Evolutionary conservation across 2,113 vertebrate genomes (phyloP).

Genomic region (Etheostoma spectabile): DNA sequence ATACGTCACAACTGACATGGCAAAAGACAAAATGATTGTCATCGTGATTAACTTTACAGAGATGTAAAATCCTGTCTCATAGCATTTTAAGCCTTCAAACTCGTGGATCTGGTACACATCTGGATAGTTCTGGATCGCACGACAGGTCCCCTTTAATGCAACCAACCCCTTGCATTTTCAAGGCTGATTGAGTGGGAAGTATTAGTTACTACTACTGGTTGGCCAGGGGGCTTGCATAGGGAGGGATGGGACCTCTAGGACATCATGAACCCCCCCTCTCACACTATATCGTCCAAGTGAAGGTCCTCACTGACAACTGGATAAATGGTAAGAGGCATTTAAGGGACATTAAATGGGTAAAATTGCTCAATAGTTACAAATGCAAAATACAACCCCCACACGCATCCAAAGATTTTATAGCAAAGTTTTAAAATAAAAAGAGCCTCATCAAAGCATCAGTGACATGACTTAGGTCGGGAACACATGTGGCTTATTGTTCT

Average conservation of each 20-base stretch:
- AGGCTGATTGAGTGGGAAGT: background rate
- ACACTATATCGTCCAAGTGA: background rate
- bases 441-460: conserved; percentile 1
- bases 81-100: background rate
- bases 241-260: background rate
- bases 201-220: background rate
- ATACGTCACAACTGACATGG: background rate
- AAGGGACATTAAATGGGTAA: background rate
- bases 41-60: background rate
- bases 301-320: background rate
- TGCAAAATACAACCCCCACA: conserved; percentile 1
- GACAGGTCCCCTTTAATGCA: background rate
- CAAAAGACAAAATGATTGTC: background rate
- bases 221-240: background rate
- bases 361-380: background rate
- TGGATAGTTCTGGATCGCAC: background rate
- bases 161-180: background rate
- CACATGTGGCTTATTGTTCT: background rate
- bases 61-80: background rate
- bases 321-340: background rate
- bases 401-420: background rate
- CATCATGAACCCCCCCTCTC: background rate
- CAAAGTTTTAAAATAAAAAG: background rate
- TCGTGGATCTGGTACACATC: background rate
- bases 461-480: background rate